Conservation (phyloP, 2,888 invertebrate species). For the Pyrrhia umbra region DNA sequence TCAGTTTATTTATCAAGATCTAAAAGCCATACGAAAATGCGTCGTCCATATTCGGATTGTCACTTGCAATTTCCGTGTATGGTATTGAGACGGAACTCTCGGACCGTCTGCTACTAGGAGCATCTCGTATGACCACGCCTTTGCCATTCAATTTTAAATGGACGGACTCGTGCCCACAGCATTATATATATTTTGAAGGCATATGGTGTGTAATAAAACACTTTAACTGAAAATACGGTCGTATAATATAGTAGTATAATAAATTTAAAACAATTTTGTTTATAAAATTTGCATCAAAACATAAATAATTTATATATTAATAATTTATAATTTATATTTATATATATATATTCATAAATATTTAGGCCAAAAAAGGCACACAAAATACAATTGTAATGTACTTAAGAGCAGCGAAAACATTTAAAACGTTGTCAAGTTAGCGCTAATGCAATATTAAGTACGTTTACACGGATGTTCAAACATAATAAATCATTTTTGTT, state of each 20-base stretch:
- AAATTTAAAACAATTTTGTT: constrained; percentile 5
- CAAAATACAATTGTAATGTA: constrained; percentile 54
- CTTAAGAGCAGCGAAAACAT: constrained; percentile 46
- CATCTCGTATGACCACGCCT: constrained; percentile 45
- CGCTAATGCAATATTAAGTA: constrained; percentile 65
- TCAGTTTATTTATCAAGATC: constrained; percentile 39
- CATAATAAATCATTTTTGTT: constrained; percentile 66
- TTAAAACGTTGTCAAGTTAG: constrained; percentile 59
- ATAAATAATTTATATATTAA: background rate
- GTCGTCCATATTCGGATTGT: constrained; percentile 57
- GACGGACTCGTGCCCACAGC: constrained; percentile 39
- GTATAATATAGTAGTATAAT: constrained; percentile 6
- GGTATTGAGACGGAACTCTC: constrained; percentile 55
- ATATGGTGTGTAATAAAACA: constrained; percentile 22
- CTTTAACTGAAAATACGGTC: constrained; percentile 23
- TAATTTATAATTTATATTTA: constrained; percentile 10
- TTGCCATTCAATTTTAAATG: constrained; percentile 45
- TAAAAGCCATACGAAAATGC: constrained; percentile 43
- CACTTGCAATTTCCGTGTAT: constrained; percentile 61
- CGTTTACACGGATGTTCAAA: constrained; percentile 62
- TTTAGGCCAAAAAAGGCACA: constrained; percentile 17
- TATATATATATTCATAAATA: constrained; percentile 37
- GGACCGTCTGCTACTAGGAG: constrained; percentile 30
- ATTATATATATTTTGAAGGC: constrained; percentile 35
- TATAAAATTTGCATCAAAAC: constrained; percentile 2